Evolutionary conservation across 2,888 invertebrate species (phyloP).

Genomic region (Buathra laborator): DNA sequence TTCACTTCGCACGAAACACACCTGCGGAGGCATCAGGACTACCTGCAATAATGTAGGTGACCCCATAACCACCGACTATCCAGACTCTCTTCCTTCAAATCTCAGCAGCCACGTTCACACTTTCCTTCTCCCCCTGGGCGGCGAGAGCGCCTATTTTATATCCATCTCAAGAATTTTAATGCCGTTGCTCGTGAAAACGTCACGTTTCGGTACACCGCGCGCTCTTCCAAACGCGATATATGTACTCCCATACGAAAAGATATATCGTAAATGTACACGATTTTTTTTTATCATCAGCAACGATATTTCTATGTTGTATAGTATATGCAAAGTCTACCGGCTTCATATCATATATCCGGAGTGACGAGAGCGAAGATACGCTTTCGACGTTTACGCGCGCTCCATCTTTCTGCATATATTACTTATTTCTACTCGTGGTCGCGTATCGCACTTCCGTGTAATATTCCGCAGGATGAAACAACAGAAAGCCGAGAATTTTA

Average conservation of each 20-base stretch:
- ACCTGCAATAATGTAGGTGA: neutral
- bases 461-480: too few relatives aligned
- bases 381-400: conserved; percentile 6
- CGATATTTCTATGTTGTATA: conserved; percentile 14
- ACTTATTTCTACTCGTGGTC: too few relatives aligned
- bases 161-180: conserved; percentile 55
- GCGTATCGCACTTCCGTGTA: too few relatives aligned
- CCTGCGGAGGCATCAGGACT: conserved; percentile 19
- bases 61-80: conserved; percentile 23
- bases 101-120: neutral
- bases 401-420: too few relatives aligned
- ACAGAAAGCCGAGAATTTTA: too few relatives aligned
- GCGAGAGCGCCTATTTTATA: conserved; percentile 42
- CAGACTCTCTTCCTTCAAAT: conserved; percentile 41
- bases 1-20: conserved; percentile 49
- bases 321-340: neutral
- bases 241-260: neutral
- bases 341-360: neutral
- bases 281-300: conserved; percentile 35
- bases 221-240: neutral
- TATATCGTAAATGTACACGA: neutral
- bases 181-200: conserved; percentile 38
- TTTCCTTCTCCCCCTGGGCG: conserved; percentile 9
- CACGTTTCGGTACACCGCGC: conserved; percentile 22
- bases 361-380: conserved; percentile 8